Evolutionary conservation across 2,888 invertebrate genomes (phyloP).

Genomic region (Brachynemurus nebulosus): DNA sequence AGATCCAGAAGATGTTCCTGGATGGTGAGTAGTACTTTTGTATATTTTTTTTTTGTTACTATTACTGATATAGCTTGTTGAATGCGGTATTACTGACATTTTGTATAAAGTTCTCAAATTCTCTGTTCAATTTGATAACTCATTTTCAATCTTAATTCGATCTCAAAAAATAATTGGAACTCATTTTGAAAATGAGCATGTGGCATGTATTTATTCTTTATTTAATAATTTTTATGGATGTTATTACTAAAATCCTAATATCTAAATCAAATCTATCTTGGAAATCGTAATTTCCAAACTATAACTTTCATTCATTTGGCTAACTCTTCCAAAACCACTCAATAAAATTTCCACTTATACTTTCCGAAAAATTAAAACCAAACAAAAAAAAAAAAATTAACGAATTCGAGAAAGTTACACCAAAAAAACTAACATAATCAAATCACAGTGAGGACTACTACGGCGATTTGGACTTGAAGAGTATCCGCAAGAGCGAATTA

Average conservation of each 20-base stretch:
- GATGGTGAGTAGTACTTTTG: conserved; percentile 89
- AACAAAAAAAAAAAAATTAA: background rate
- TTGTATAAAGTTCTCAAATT: background rate
- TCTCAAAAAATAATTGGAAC: conserved; percentile 2
- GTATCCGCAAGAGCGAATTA: conserved; percentile 87
- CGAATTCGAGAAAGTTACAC: background rate
- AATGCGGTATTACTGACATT: background rate
- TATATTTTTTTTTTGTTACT: conserved; percentile 11
- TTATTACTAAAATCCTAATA: too few species aligned
- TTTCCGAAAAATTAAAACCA: background rate
- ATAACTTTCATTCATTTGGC: too few species aligned
- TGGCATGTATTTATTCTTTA: too few species aligned
- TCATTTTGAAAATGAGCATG: conserved; percentile 7
- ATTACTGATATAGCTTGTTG: background rate
- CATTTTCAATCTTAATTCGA: too few species aligned
- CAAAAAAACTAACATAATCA: conserved; percentile 14
- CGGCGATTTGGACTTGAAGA: conserved; percentile 88
- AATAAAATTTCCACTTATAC: background rate
- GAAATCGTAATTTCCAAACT: too few species aligned
- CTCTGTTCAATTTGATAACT: background rate
- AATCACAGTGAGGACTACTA: conserved; percentile 91
- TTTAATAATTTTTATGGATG: too few species aligned
- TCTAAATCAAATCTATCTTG: too few species aligned
- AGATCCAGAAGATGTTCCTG: conserved; percentile 90
- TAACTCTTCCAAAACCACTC: too few species aligned